Base-by-base conservation (phyloP, 2,888 invertebrate genomes). In the Itoplectis maculator region DNA sequence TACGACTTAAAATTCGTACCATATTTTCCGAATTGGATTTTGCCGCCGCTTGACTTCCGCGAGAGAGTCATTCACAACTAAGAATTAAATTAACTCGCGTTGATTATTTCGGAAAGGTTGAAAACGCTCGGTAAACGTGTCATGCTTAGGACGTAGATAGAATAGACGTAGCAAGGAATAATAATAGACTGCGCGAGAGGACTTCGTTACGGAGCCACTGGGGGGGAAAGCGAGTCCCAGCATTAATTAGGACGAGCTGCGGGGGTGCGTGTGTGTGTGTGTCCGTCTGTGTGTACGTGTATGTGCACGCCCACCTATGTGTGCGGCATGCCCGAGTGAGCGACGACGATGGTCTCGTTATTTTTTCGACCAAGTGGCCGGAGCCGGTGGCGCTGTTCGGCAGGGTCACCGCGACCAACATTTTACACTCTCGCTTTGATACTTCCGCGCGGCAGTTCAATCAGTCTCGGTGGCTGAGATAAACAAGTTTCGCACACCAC, bases 201-300 rank as follows among this genome's bases (percentile, higher is more conserved):
- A 73, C 61, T 79, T 82, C 76, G 82, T 82, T 82, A 82, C 72
- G 54, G 61, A 76, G 68, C 61, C 61, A 47, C 76, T 68, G 61
- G 61, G 54, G n/a, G 70, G 70, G 47, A 47, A 47, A 35, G 66
- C 61, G 79, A 82, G 79, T 63, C 56, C 63, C 79, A 73, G 68
- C 79, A 76, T 82, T 82, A 82, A 79, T 82, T 79, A 82, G 82
- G 72, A 69, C 75, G 68, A 61, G 72, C 29, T n/a, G 29, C 56
- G 68, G 40, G 51, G 35, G 40, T 54, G 54, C 51, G 40, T 7
- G 18, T 40, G 18, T 37, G 9, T 59, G 9, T 51, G 42, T 42
- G 4, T 42, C 11, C 13, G 7, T 42, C 11, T 7, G 8, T 7
- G 42, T 42, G 40, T 54, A 54, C 51, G 40, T 7, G 18, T 40